A percentile compares a stretch with the other conserved stretches of the same genome.
phyloP scores from a whole-genome alignment of 1,140 invertebrate genomes.

The Sarcophaga peregrina region DNA sequence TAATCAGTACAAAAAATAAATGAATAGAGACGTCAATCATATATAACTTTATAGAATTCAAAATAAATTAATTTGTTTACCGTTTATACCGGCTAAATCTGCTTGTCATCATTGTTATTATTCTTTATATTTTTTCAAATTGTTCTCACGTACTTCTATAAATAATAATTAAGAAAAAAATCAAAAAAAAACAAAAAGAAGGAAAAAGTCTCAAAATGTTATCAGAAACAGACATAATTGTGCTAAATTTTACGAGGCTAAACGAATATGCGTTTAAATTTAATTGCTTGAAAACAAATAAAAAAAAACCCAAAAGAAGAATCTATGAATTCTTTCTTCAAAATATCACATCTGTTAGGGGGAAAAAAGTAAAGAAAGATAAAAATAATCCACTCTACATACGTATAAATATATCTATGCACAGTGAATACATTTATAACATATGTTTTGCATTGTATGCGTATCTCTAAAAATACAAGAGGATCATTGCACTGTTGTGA shows the following conservation, averaged over 20 bases:
- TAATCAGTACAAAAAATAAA: no score
- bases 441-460: background rate
- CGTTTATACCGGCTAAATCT: background rate
- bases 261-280: background rate
- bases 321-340: background rate
- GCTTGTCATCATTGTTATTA: background rate
- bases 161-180: background rate
- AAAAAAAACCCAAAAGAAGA: background rate
- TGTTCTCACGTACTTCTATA: background rate
- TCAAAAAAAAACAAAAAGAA: no score
- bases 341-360: background rate
- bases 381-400: background rate
- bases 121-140: background rate
- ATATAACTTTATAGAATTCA: background rate
- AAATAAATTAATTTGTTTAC: background rate
- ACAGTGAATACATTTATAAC: no score
- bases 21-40: no score
- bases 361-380: background rate
- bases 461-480: background rate
- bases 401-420: background rate
- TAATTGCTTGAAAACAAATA: background rate
- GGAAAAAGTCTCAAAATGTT: background rate
- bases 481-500: conserved; percentile 22
- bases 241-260: conserved; percentile 18
- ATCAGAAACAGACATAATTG: conserved; percentile 6